A percentile compares a stretch with the other conserved stretches of the same genome.
These are phyloP conservation scores for Eucera pruinosa DNA, from an alignment of 2,888 invertebrate species.

Conservation along the genomic window DNA sequence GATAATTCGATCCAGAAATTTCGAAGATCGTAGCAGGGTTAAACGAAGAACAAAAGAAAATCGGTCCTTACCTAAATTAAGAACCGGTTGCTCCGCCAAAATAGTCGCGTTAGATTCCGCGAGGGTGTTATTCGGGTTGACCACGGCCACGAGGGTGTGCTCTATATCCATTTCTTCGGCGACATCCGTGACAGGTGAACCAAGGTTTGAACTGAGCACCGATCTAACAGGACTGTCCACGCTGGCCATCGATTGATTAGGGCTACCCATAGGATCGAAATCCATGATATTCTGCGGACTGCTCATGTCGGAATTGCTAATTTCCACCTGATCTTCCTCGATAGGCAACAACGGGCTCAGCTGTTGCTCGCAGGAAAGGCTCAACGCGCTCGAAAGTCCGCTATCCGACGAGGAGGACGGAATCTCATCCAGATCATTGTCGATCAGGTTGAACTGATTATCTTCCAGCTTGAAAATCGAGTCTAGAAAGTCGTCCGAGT, in stretches of 20 bases:
- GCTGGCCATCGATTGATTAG: constrained; percentile 75
- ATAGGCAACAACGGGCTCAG: constrained; percentile 85
- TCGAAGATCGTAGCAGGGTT: no score
- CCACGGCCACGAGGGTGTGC: constrained; percentile 75
- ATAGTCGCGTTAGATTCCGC: constrained; percentile 35
- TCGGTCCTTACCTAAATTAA: constrained; percentile 45
- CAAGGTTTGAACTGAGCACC: constrained; percentile 79
- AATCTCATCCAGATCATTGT: constrained; percentile 86
- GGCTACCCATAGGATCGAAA: constrained; percentile 77
- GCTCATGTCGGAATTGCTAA: constrained; percentile 71
- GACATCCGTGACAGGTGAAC: constrained; percentile 77
- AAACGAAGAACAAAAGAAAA: no score
- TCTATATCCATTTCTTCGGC: constrained; percentile 77
- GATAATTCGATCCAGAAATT: no score
- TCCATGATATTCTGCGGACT: constrained; percentile 78
- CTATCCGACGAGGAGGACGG: constrained; percentile 88
- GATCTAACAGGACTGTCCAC: constrained; percentile 75
- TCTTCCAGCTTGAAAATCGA: constrained; percentile 88
- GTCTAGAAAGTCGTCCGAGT: constrained; percentile 88
- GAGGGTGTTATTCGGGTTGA: constrained; percentile 70
- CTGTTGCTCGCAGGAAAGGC: constrained; percentile 85
- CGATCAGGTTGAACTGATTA: constrained; percentile 85
- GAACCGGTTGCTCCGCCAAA: constrained; percentile 43
- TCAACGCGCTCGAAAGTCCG: constrained; percentile 87
- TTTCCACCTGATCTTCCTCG: constrained; percentile 79